A percentile compares a stretch with the other conserved stretches of the same genome.
Evolutionary conservation across 2,888 invertebrate species (phyloP).

Genomic region (Halictus ligatus): DNA sequence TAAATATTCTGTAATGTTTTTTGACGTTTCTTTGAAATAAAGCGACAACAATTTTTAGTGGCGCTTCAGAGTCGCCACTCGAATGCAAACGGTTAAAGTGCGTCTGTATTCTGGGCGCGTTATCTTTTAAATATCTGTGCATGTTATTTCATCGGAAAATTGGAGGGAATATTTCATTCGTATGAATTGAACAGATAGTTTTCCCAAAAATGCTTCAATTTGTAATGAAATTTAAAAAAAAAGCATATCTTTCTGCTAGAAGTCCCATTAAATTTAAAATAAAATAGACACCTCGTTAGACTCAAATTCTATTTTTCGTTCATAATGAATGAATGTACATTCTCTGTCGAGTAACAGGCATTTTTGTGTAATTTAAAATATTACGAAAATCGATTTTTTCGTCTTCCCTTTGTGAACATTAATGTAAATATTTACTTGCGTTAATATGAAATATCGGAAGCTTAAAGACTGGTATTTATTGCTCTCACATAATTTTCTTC

Average conservation of each 20-base stretch:
- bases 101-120: background rate
- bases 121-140: background rate
- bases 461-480: no score
- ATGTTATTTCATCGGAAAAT: background rate
- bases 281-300: background rate
- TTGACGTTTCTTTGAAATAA: no score
- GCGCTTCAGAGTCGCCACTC: no score
- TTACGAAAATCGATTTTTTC: background rate
- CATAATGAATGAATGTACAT: no score
- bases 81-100: background rate
- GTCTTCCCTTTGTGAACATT: no score
- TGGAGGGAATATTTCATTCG: background rate
- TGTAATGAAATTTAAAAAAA: background rate
- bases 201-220: background rate
- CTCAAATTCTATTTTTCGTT: background rate
- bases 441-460: no score
- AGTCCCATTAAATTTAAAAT: background rate
- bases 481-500: no score
- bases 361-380: no score
- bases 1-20: no score
- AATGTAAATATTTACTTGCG: no score
- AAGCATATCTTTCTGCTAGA: background rate
- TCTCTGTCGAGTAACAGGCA: accelerated
- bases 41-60: no score
- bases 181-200: background rate